phyloP scores from a whole-genome alignment of 2,797 vertebrate species.

The Forpus xanthops region DNA sequence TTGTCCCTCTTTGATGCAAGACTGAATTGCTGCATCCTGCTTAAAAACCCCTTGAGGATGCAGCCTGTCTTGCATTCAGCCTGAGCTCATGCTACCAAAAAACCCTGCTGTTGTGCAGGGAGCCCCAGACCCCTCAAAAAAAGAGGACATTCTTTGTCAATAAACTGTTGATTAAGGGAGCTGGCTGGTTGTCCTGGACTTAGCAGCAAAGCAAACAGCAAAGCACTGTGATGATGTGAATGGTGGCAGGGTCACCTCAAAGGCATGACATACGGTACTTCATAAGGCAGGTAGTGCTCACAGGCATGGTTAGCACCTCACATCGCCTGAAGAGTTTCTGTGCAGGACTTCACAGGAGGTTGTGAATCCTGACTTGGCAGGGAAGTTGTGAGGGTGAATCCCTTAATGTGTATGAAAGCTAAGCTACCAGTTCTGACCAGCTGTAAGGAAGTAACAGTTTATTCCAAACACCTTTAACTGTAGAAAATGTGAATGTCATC shows the following conservation, averaged over 20 bases:
- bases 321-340: not conserved
- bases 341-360: not conserved
- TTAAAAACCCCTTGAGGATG: not conserved
- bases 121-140: not conserved
- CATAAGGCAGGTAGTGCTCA: not conserved
- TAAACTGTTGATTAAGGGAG: not conserved
- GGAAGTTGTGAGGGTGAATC: not conserved
- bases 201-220: not conserved
- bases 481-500: not conserved
- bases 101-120: not conserved
- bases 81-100: not conserved
- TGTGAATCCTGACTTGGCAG: not conserved
- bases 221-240: not conserved
- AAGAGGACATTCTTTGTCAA: not conserved
- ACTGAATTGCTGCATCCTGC: not conserved
- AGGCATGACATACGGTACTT: not conserved
- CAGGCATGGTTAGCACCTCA: not conserved
- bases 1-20: not conserved
- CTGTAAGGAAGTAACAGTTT: not conserved
- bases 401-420: not conserved
- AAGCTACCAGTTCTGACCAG: not conserved
- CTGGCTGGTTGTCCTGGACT: not conserved
- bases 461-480: not conserved
- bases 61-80: not conserved
- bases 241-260: not conserved